Conservation (phyloP, 2,797 vertebrate genomes). For the Lates japonicus region DNA sequence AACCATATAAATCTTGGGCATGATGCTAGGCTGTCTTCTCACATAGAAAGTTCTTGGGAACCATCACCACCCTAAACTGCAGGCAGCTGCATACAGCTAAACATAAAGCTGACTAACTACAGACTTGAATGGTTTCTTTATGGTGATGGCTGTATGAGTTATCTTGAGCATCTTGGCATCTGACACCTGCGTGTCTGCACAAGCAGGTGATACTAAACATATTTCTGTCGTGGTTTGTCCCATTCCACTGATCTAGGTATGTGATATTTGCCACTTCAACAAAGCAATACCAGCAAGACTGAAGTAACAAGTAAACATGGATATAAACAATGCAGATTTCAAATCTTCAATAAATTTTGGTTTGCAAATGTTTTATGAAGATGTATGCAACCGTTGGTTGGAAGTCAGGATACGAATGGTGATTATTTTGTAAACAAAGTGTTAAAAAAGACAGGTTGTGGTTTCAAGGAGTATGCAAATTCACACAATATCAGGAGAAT, state of each 20-base stretch:
- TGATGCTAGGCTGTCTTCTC: not conserved
- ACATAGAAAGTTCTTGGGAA: conserved; percentile 23
- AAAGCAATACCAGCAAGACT: not conserved
- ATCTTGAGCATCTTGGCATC: no score
- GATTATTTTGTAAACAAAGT: not conserved
- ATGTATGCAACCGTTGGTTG: no score
- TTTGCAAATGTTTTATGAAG: no score
- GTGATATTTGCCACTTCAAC: not conserved
- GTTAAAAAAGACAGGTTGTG: not conserved
- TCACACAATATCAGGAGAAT: not conserved
- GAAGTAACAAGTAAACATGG: not conserved
- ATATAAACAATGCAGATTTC: not conserved
- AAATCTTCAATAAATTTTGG: not conserved
- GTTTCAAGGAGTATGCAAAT: not conserved
- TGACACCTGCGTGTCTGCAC: no score
- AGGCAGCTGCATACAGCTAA: no score
- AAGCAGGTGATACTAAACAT: no score
- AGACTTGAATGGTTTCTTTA: not conserved
- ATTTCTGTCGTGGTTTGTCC: no score
- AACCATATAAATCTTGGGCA: conserved; percentile 29
- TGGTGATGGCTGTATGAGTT: no score
- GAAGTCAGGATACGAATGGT: not conserved
- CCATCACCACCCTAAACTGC: no score
- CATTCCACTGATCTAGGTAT: no score
- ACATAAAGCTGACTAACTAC: no score